Percentiles rank a stretch among this genome's conserved stretches.
Evolutionary conservation across 1,140 invertebrate genomes (phyloP).

Genomic region (Drosophila triauraria): DNA sequence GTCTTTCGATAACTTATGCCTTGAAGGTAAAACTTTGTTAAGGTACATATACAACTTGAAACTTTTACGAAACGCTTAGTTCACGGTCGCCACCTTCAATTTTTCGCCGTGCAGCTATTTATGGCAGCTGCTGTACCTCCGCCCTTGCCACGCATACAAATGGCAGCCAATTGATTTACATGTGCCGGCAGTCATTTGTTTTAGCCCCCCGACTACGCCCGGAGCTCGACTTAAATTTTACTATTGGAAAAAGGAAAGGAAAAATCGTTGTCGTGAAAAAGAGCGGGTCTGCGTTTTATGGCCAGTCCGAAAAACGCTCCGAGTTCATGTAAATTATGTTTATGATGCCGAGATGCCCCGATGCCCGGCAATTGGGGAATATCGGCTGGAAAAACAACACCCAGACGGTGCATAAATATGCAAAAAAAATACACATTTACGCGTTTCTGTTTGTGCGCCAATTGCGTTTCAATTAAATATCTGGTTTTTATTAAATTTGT

Average conservation of each 20-base stretch:
- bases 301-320: slow-evolving; percentile 7
- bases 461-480: slow-evolving; percentile 45
- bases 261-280: slow-evolving; percentile 34
- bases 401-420: slow-evolving; percentile 8
- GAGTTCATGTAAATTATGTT: slow-evolving; percentile 44
- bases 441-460: slow-evolving; percentile 13
- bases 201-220: neutral
- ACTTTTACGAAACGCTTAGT: neutral
- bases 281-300: slow-evolving; percentile 44
- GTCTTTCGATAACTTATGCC: no score
- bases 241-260: slow-evolving; percentile 41
- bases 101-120: slow-evolving; percentile 49
- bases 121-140: slow-evolving; percentile 72
- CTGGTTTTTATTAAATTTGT: slow-evolving; percentile 30
- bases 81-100: neutral
- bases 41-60: no score
- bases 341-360: slow-evolving; percentile 13
- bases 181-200: slow-evolving; percentile 52
- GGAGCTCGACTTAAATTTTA: slow-evolving; percentile 33
- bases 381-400: slow-evolving; percentile 8
- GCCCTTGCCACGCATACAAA: slow-evolving; percentile 73
- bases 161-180: slow-evolving; percentile 80
- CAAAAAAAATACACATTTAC: neutral
- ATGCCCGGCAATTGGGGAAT: neutral
- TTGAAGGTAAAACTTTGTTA: no score